These are phyloP conservation scores for Ischnus inquisitorius DNA, from an alignment of 2,888 invertebrate genomes.

Conservation along the genomic window DNA sequence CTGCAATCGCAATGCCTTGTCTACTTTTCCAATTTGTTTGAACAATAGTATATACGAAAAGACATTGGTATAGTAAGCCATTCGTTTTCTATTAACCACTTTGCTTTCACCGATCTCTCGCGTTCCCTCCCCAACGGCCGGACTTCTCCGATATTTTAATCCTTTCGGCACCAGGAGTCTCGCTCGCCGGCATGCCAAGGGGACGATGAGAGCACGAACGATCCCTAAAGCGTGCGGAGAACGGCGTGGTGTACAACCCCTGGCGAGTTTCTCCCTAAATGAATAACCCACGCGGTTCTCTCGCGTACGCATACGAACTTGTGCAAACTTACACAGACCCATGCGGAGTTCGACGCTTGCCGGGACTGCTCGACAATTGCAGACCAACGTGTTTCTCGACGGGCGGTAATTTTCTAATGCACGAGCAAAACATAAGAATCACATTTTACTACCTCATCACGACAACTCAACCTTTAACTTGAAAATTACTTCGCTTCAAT, in stretches of 20 bases:
- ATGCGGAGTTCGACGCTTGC: background rate
- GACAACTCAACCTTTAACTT: background rate
- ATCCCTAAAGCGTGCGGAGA: constrained; percentile 19
- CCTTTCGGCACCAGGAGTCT: constrained; percentile 42
- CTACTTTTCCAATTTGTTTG: background rate
- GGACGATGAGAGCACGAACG: constrained; percentile 29
- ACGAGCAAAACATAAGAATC: background rate
- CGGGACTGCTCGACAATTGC: background rate
- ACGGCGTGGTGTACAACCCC: background rate
- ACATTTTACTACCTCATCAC: background rate
- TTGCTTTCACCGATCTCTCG: constrained; percentile 26
- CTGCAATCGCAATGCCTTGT: background rate
- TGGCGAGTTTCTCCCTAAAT: constrained; percentile 43
- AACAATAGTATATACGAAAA: no score
- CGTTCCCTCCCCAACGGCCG: constrained; percentile 5
- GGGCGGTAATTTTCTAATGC: background rate
- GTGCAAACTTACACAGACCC: background rate
- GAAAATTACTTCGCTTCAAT: background rate
- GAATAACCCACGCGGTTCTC: constrained; percentile 73
- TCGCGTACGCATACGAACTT: constrained; percentile 47
- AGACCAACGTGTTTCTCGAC: background rate
- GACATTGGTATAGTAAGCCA: no score
- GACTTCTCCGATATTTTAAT: constrained; percentile 49
- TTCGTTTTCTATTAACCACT: constrained; percentile 21
- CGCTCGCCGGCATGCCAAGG: constrained; percentile 12